Evolutionary conservation across 1,140 invertebrate genomes (phyloP).

Genomic region (Psix sp.): DNA sequence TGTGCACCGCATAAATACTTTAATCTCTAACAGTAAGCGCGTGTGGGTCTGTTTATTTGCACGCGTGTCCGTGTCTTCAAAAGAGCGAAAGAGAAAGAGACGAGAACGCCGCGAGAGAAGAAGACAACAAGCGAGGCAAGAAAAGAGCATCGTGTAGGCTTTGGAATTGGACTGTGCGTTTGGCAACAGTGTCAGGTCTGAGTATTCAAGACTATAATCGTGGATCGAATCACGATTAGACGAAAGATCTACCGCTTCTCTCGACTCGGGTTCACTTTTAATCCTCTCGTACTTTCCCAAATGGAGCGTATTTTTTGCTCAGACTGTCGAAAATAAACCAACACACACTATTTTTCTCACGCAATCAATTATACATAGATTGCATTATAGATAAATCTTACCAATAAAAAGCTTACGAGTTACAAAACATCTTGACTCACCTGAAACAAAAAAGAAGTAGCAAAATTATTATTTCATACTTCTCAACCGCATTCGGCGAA

Average conservation of each 20-base stretch:
- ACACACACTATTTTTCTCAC: no score
- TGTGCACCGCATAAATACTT: conserved; percentile 35
- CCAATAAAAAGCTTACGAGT: no score
- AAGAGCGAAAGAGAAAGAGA: conserved; percentile 28
- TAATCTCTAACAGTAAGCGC: conserved; percentile 28
- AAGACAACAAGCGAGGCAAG: conserved; percentile 57
- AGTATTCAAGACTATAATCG: conserved; percentile 55
- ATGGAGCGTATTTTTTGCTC: background rate
- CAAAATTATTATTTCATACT: no score
- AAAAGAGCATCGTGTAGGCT: conserved; percentile 57
- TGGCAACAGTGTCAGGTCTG: conserved; percentile 67
- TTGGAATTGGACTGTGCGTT: conserved; percentile 59
- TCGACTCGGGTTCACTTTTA: conserved; percentile 35
- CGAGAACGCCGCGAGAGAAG: conserved; percentile 13
- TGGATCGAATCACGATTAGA: conserved; percentile 56
- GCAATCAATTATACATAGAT: no score
- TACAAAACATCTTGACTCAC: no score
- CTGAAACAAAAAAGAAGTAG: no score
- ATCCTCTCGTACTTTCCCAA: conserved; percentile 14
- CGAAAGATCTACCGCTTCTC: conserved; percentile 26
- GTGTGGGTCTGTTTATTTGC: conserved; percentile 49
- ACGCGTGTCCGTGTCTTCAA: conserved; percentile 42
- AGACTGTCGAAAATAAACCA: background rate
- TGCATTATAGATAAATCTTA: no score
- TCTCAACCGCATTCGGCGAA: no score